These are phyloP conservation scores for Anneissia japonica DNA, from an alignment of 35 echinoderm and acorn worm genomes.

Conservation along the genomic window DNA sequence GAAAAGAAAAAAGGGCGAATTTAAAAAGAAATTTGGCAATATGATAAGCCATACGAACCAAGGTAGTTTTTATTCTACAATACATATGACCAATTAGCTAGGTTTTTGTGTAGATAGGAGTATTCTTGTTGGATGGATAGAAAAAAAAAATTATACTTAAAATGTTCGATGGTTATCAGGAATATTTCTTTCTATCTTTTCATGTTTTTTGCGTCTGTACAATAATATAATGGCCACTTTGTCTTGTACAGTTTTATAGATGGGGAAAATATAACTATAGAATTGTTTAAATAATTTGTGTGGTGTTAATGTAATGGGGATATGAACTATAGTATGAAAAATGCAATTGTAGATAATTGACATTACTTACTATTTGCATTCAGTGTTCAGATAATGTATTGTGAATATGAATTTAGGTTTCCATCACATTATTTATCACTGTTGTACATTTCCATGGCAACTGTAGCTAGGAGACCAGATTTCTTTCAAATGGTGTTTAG, in stretches of 20 bases:
- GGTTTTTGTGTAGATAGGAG: neutral
- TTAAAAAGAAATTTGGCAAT: neutral
- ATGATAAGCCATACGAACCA: neutral
- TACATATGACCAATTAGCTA: neutral
- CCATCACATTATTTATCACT: neutral
- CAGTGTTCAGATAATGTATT: too few species aligned
- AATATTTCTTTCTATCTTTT: neutral
- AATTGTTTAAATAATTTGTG: neutral
- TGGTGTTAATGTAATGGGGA: neutral
- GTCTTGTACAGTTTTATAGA: conserved; percentile 1
- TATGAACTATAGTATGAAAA: neutral
- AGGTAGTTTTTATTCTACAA: neutral
- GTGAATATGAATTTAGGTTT: too few species aligned
- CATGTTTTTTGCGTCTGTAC: neutral
- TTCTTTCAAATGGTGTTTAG: too few species aligned
- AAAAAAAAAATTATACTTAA: neutral
- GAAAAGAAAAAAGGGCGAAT: neutral
- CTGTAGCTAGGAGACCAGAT: too few species aligned
- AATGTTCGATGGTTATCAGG: neutral
- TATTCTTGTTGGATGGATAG: neutral
- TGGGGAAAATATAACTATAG: neutral
- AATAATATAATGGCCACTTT: neutral
- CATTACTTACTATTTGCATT: too few species aligned
- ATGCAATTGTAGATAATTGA: too few species aligned
- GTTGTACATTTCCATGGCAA: too few species aligned